Percentiles rank a stretch among this genome's conserved stretches.
Conservation (phyloP, 2,888 invertebrate genomes). For the Diarsia rubi region DNA sequence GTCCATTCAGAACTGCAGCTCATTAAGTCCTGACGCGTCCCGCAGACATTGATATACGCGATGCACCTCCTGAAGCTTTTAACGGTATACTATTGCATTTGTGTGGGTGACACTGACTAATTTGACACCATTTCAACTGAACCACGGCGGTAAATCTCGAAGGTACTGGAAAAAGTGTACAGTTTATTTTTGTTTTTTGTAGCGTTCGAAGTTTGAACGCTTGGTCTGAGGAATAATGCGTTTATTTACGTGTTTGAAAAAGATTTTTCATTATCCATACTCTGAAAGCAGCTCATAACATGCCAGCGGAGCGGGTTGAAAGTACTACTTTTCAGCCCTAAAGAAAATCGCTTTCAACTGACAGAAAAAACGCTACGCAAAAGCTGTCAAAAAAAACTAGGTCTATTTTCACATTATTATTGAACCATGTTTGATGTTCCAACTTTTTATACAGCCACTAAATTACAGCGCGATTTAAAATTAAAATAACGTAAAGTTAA, state of each 20-base stretch:
- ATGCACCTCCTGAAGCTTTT: conserved; percentile 57
- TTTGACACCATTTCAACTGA: conserved; percentile 29
- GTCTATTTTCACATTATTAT: no score
- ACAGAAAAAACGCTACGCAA: no score
- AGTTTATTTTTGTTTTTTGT: conserved; percentile 7
- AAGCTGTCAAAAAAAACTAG: no score
- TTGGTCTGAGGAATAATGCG: not conserved
- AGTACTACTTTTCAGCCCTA: no score
- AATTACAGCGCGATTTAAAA: no score
- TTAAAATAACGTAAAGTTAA: no score
- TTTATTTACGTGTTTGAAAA: not conserved
- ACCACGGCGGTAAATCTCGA: conserved; percentile 23
- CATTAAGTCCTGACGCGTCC: conserved; percentile 57
- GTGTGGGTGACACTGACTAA: conserved; percentile 48
- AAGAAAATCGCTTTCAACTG: no score
- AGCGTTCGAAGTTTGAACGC: not conserved
- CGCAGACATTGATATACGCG: conserved; percentile 56
- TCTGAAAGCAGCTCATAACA: no score
- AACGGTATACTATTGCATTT: conserved; percentile 52
- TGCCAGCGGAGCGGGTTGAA: no score
- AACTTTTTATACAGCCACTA: no score
- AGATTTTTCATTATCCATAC: no score
- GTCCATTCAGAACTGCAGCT: conserved; percentile 15
- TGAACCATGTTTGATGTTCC: no score
- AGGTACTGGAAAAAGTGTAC: conserved; percentile 6